Evolutionary conservation across 2,888 invertebrate genomes (phyloP), one percentile per base, ranked within the genome.

Genomic region (Bibio marci): DNA sequence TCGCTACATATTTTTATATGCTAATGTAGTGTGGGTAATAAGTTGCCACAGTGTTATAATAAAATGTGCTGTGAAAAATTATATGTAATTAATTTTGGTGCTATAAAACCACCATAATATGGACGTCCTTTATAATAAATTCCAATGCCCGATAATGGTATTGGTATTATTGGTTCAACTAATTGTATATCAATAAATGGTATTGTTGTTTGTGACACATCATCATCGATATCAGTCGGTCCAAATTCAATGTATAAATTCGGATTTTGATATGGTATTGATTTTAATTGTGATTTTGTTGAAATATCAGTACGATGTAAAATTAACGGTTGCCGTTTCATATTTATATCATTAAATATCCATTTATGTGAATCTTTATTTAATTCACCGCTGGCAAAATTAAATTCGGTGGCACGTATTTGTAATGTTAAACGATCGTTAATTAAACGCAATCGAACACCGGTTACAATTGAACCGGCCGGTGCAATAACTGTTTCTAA

Each of bases 361-460:
- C 83, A 2, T 72, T 72, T 1, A 70, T 70, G 31, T 15, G 12
- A 13, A 26, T 34, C 27, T 3, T 12, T 48, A n/a, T 55, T 48
- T 12, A 70, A 50, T 43, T 50, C 49, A 12, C 69, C 70, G 4
- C 59, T 59, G 1, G 58, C 56, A 53, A 76, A 82, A 57, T 82
- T 75, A 55, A 82, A 80, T 4, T 76, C 76, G 1, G 80, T 78
- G 1, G 70, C 67, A 42, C 67, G 68, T 41, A 82, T 76, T 62
- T 82, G 81, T 46, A 83, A 70, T 58, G 82, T 82, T 39, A 85
- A 53, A 52, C 82, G 81, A 0, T 76, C 66, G 11, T 83, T 82
- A 15, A 83, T 63, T 54, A 70, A 63, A 41, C 76, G 67, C 58
- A 82, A 78, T 47, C 75, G 70, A 0, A 73, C 62, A 25, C 75